Evolutionary conservation across 2,797 vertebrate species (phyloP).

Genomic region (Lophius americanus): DNA sequence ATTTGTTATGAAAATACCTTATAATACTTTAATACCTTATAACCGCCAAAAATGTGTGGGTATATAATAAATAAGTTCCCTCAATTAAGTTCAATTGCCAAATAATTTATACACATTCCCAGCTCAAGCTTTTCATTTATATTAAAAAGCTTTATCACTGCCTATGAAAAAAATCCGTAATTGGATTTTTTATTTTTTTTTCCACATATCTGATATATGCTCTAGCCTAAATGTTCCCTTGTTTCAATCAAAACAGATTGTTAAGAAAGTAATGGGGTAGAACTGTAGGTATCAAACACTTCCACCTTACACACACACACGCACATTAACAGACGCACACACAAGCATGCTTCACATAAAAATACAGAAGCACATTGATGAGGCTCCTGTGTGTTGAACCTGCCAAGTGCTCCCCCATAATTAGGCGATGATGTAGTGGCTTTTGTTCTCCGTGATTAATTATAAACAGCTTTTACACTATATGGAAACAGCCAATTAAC

Average conservation of each 20-base stretch:
- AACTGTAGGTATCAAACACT: slow-evolving; percentile 47
- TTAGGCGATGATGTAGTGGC: slow-evolving; percentile 72
- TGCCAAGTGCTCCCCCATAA: slow-evolving; percentile 72
- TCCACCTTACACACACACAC: slow-evolving; percentile 4
- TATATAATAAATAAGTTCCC: slow-evolving; percentile 6
- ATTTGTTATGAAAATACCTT: too few relatives aligned
- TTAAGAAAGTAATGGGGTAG: slow-evolving; percentile 59
- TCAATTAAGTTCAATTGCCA: slow-evolving; percentile 20
- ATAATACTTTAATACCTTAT: too few relatives aligned
- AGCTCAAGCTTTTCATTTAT: slow-evolving; percentile 8
- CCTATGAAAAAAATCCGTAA: slow-evolving; percentile 25
- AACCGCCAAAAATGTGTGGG: background rate
- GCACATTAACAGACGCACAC: slow-evolving; percentile 6
- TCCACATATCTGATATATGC: slow-evolving; percentile 43
- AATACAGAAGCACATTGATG: slow-evolving; percentile 22
- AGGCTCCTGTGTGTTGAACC: slow-evolving; percentile 50
- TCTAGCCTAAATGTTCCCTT: slow-evolving; percentile 37
- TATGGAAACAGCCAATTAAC: slow-evolving; percentile 74
- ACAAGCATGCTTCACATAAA: slow-evolving; percentile 40
- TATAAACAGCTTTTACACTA: slow-evolving; percentile 65
- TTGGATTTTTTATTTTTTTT: slow-evolving; percentile 28
- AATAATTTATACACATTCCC: slow-evolving; percentile 4
- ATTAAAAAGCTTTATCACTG: background rate
- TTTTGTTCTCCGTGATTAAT: slow-evolving; percentile 77
- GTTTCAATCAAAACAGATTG: slow-evolving; percentile 50